Evolutionary conservation across 2,113 vertebrate species (phyloP), one percentile per base, ranked within the genome.

Genomic region (Astur gentilis): DNA sequence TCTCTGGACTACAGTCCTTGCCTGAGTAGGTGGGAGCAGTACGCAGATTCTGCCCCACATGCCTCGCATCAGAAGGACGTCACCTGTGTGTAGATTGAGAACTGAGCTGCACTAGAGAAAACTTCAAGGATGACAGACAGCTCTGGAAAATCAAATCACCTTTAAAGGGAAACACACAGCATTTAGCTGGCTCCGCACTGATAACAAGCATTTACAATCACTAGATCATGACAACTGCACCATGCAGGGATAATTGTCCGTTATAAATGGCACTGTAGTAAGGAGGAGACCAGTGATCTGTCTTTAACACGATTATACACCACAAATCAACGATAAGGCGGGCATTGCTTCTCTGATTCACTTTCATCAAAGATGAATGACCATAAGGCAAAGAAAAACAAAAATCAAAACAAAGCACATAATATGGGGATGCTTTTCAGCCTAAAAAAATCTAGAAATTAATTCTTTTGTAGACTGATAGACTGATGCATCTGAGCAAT

Each of bases 291-390:
- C 94, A 90, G 80, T 83, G 95, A 97, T 95, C 89, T 97, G 91
- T 95, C 96, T 91, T 89, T 98, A 96, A 97, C 76, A 2, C 55
- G 89, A 96, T 98, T 96, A 92, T 93, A 72, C 32, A 89, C 92
- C 79, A 89, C 96, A 95, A 95, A 95, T 95, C 95, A 90, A 92
- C 45, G 2, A 88, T 91, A 73, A 94, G 81, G 88, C 90, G 92
- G 87, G 88, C 93, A 94, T 18, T 82, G 92, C 83, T 89, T 26
- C 73, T 89, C 93, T 95, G 90, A 85, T 89, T 91, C 94, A 36
- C 88, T 96, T 96, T 86, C 20, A 7, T 80, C 47, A 54, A 84
- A 96, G 90, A 95, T 71, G 55, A 89, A 89, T 92, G 76, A 67
- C 72, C 50, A 47, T 27, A 80, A 83, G 31, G 62, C 69, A 95